These are phyloP conservation scores for Parnassius mnemosyne DNA, from an alignment of 2,888 invertebrate genomes.

Conservation along the genomic window DNA sequence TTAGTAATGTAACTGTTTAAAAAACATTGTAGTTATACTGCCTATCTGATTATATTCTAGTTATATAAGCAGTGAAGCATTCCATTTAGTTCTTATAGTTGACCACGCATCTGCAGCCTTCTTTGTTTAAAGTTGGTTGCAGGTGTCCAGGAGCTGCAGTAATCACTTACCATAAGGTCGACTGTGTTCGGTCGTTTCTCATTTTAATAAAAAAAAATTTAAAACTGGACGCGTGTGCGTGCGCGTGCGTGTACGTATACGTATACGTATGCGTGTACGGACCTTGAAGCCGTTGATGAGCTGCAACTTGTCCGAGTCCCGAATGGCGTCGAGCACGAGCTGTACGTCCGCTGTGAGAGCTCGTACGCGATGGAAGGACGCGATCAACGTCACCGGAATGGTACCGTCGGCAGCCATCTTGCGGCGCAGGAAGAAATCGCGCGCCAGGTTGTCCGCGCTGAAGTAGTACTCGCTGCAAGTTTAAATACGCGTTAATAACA, in stretches of 20 bases:
- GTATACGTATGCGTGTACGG: not conserved
- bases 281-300: constrained; percentile 88
- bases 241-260: not conserved
- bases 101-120: no score
- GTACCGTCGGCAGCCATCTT: constrained; percentile 98
- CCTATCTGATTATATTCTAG: no score
- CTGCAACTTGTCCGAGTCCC: constrained; percentile 92
- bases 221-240: not conserved
- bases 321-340: constrained; percentile 91
- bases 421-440: constrained; percentile 97
- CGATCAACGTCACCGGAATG: constrained; percentile 95
- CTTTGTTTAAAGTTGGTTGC: no score
- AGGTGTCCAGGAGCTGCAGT: no score
- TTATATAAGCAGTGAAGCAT: no score
- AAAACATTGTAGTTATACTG: no score
- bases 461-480: constrained; percentile 97
- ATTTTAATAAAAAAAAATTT: no score
- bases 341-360: constrained; percentile 91
- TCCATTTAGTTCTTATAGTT: no score
- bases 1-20: no score
- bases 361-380: constrained; percentile 96
- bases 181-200: no score
- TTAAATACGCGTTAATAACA: not conserved
- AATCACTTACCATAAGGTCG: no score
- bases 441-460: constrained; percentile 95